Evolutionary conservation across 2,797 vertebrate genomes (phyloP).

Genomic region (Pempheris klunzingeri): DNA sequence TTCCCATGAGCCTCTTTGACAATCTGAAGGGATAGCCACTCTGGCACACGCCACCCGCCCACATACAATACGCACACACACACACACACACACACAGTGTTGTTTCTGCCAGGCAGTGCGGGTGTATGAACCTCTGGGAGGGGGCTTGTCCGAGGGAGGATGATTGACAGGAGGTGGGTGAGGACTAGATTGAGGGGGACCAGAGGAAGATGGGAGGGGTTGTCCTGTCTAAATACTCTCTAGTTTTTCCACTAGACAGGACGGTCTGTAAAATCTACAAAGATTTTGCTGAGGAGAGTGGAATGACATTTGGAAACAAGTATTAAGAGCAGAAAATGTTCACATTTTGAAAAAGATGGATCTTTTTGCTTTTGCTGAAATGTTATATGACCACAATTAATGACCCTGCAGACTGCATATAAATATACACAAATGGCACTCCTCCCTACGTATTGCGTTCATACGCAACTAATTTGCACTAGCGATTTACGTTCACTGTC

Average conservation of each 20-base stretch:
- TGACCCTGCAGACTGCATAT: conserved; percentile 19
- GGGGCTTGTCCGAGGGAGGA: conserved; percentile 41
- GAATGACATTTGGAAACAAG: conserved; percentile 37
- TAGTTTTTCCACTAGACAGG: conserved; percentile 59
- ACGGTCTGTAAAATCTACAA: conserved; percentile 35
- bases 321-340: conserved; percentile 19
- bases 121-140: conserved; percentile 68
- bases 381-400: conserved; percentile 34
- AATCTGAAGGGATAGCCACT: conserved; percentile 83
- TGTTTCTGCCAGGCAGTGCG: conserved; percentile 62
- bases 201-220: conserved; percentile 52
- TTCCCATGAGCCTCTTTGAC: conserved; percentile 85
- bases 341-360: conserved; percentile 18
- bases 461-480: conserved; percentile 48
- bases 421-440: conserved; percentile 43
- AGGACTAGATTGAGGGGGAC: conserved; percentile 42
- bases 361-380: conserved; percentile 25
- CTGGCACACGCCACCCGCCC: conserved; percentile 83
- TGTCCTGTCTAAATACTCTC: conserved; percentile 47
- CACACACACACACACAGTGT: conserved; percentile 31
- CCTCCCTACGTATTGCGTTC: conserved; percentile 10
- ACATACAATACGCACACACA: conserved; percentile 61
- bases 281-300: conserved; percentile 44
- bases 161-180: conserved; percentile 67
- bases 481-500: conserved; percentile 42